Base-by-base conservation (phyloP, 1,140 invertebrate genomes). In the Diorhabda sublineata region DNA sequence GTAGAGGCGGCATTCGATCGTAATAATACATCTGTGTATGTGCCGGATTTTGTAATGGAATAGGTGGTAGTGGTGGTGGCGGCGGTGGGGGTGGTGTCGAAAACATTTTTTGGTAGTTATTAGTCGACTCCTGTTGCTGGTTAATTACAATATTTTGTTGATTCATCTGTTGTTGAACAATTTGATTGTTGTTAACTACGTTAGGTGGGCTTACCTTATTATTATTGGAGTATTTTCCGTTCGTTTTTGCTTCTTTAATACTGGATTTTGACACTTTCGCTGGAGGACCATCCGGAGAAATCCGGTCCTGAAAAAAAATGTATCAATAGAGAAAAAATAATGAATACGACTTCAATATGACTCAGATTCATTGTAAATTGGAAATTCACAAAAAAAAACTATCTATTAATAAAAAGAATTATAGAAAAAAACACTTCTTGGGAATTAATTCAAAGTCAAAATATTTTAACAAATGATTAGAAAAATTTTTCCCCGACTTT, bases 191-290 rank as follows among this genome's bases (percentile, higher is more conserved):
- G 70, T 66, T 74, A 56, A 58, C 67, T 69, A 61, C 61, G 59
- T 68, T 70, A 61, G 72, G 66, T 26, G 26, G 26, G 75, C 80
- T 81, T 80, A 81, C 80, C 80, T 81, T 80, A 69, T 73, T 77
- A 68, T 76, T 78, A 45, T 76, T 76, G 72, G 71, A 74, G 66
- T 74, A 75, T 69, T 76, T 73, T 42, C 79, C 79, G 63, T 79
- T 81, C 69, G 79, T 78, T 69, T 79, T 79, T 5, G 74, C 71
- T 6, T 76, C 76, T 63, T 72, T 76, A 59, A 68, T 69, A 62
- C 47, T 43, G 66, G 61, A 57, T 70, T 66, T 71, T 77, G 52
- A 72, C 57, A 11, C 69, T 11, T 69, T 76, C 2, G 47, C 6
- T 3, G 47, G 6, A 52, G 47, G 47, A 8, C 4, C 47, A 4